Percentiles rank a stretch among this genome's conserved stretches.
These are phyloP conservation scores for Maniola jurtina DNA, from an alignment of 1,140 invertebrate species.

Conservation along the genomic window DNA sequence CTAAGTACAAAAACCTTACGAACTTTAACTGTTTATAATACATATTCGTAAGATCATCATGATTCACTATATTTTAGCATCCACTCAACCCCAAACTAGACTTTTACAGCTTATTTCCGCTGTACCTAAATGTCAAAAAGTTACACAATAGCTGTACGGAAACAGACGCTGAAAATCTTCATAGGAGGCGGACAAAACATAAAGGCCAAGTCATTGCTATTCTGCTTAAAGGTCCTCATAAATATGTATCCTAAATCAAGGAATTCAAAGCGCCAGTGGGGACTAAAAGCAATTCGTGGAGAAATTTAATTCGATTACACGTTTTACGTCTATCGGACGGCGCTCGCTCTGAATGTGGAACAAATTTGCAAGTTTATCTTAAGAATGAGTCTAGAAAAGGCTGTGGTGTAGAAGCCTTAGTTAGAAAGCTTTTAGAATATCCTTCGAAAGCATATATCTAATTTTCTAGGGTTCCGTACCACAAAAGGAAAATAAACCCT, in stretches of 20 bases:
- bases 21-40: no score
- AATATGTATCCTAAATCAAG: constrained; percentile 23
- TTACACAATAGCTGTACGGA: no score
- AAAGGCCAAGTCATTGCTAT: constrained; percentile 7
- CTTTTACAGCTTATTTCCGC: no score
- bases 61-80: no score
- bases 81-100: no score
- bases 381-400: constrained; percentile 5
- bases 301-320: constrained; percentile 28
- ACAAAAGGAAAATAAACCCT: no score
- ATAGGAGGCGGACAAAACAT: not conserved
- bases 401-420: not conserved
- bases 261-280: constrained; percentile 14
- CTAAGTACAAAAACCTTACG: no score
- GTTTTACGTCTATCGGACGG: constrained; percentile 14
- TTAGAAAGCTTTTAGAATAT: not conserved
- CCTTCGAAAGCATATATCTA: no score
- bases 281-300: constrained; percentile 12
- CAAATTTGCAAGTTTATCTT: constrained; percentile 18
- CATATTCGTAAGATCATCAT: no score
- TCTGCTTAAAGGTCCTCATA: constrained; percentile 11
- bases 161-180: not conserved
- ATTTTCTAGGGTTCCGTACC: no score
- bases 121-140: no score
- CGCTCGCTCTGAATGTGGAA: constrained; percentile 16